Evolutionary conservation across 2,113 vertebrate species (phyloP).

Genomic region (human (Homo sapiens)): DNA sequence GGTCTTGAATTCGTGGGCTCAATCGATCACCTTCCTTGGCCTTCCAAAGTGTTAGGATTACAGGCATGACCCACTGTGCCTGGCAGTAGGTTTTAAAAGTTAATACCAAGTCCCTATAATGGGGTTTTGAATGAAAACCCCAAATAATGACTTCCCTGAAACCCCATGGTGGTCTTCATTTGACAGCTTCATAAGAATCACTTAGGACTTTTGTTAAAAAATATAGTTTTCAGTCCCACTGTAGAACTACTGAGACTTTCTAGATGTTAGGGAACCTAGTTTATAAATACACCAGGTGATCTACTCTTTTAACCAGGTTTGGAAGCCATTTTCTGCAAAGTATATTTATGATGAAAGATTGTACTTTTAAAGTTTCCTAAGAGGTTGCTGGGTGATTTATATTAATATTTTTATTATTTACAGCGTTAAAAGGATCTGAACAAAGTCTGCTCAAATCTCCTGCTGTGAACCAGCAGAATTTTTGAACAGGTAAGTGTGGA

Average conservation of each 20-base stretch:
- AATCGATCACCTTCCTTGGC: too few species aligned
- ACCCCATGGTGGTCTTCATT: neutral
- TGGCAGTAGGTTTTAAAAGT: neutral
- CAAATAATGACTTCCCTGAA: constrained; percentile 11
- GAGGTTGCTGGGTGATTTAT: constrained; percentile 47
- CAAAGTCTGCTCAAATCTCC: constrained; percentile 47
- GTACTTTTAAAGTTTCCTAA: constrained; percentile 30
- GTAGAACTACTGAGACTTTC: neutral
- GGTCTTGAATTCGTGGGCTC: too few species aligned
- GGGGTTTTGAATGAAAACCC: constrained; percentile 38
- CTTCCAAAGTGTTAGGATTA: too few species aligned
- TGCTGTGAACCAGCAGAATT: constrained; percentile 72
- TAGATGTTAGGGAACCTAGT: neutral
- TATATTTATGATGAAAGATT: constrained; percentile 22
- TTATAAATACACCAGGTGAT: neutral
- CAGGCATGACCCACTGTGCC: too few species aligned
- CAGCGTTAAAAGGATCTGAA: constrained; percentile 72
- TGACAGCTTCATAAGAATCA: neutral
- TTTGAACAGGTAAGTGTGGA: constrained; percentile 74
- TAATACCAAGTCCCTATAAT: neutral
- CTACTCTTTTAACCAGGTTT: constrained; percentile 42
- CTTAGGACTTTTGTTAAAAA: constrained; percentile 23
- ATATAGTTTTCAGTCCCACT: neutral
- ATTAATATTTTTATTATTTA: constrained; percentile 60
- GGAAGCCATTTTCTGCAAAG: constrained; percentile 23